These are phyloP conservation scores for Orius insidiosus DNA, from an alignment of 1,140 invertebrate genomes.

Conservation along the genomic window DNA sequence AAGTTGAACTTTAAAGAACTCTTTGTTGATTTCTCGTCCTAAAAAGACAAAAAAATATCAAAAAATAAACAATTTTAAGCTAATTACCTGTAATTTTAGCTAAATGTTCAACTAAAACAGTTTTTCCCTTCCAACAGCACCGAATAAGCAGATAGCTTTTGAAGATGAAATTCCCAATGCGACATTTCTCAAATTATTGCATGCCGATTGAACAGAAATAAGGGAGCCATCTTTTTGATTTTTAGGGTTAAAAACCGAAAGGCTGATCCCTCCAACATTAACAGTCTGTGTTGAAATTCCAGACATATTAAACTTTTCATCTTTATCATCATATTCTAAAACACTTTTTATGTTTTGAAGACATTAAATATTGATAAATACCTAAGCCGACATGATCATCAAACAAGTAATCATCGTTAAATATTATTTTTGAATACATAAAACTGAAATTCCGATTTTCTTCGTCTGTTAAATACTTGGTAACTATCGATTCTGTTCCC, in stretches of 20 bases:
- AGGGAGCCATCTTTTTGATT: conserved; percentile 26
- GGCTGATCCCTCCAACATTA: conserved; percentile 7
- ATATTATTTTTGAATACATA: conserved; percentile 13
- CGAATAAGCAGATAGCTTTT: conserved; percentile 68
- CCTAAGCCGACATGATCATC: background rate
- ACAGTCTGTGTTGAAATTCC: background rate
- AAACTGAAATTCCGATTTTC: conserved; percentile 15
- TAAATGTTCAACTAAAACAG: conserved; percentile 73
- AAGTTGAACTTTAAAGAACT: conserved; percentile 68
- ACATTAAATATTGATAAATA: background rate
- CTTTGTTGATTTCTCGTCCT: conserved; percentile 23
- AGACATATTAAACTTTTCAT: background rate
- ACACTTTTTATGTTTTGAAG: too few species aligned
- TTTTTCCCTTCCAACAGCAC: conserved; percentile 92
- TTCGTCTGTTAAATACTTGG: conserved; percentile 25
- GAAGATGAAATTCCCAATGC: conserved; percentile 53
- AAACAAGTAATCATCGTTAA: conserved; percentile 8
- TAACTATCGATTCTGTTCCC: conserved; percentile 32
- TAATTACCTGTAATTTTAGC: conserved; percentile 52
- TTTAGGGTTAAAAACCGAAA: conserved; percentile 1
- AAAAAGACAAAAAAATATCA: conserved; percentile 9
- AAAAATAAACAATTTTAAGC: conserved; percentile 3
- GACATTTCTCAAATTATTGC: conserved; percentile 50
- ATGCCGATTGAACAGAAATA: conserved; percentile 43
- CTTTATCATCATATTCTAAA: background rate